Evolutionary conservation across 2,888 invertebrate species (phyloP).

Genomic region (Drosophila dives): DNA sequence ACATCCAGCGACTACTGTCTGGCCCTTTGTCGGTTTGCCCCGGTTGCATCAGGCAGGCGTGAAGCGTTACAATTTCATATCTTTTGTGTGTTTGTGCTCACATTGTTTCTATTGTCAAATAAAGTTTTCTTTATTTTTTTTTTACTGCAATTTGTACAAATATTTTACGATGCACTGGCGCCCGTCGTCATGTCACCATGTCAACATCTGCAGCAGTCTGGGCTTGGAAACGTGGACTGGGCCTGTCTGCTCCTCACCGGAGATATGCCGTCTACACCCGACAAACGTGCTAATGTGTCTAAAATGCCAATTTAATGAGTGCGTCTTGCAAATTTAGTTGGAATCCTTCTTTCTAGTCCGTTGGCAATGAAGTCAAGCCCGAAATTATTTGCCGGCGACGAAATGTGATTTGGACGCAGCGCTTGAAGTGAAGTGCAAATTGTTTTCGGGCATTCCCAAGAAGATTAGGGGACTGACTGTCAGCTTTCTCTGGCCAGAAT

Average conservation of each 20-base stretch:
- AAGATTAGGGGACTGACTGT: conserved; percentile 6
- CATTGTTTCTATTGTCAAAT: conserved; percentile 37
- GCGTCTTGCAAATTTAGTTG: conserved; percentile 41
- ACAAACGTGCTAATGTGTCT: conserved; percentile 61
- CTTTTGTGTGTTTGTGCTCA: conserved; percentile 60
- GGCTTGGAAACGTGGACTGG: conserved; percentile 12
- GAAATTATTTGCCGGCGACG: conserved; percentile 65
- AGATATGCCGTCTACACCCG: conserved; percentile 60
- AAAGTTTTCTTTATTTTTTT: conserved; percentile 27
- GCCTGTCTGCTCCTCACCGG: conserved; percentile 35
- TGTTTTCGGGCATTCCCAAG: conserved; percentile 39
- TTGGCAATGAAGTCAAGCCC: conserved; percentile 63
- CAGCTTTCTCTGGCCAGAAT: neutral
- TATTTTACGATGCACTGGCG: conserved; percentile 69
- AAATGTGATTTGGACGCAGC: conserved; percentile 32
- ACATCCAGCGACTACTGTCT: conserved; percentile 41
- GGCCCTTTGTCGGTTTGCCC: conserved; percentile 58
- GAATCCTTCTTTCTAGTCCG: conserved; percentile 68
- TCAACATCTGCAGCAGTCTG: conserved; percentile 31
- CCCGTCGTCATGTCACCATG: conserved; percentile 41
- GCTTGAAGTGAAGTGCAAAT: conserved; percentile 60
- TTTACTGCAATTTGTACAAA: conserved; percentile 52
- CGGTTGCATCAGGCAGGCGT: conserved; percentile 55
- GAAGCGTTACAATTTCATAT: conserved; percentile 73
- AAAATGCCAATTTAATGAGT: conserved; percentile 65